A percentile compares a stretch with the other conserved stretches of the same genome.
Evolutionary conservation across 2,113 vertebrate genomes (phyloP).

Genomic region (Carettochelys insculpta): DNA sequence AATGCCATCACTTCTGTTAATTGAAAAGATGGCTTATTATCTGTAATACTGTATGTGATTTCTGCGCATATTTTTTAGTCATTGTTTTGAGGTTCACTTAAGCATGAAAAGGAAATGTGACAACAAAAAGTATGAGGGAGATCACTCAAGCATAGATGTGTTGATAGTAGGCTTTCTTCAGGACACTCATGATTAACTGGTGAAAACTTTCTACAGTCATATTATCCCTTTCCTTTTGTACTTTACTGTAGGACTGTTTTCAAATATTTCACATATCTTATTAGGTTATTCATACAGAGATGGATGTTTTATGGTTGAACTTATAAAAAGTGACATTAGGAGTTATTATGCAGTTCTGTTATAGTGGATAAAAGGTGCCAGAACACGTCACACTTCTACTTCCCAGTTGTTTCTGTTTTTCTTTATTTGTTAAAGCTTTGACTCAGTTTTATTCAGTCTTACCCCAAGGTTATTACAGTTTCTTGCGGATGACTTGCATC

Average conservation of each 20-base stretch:
- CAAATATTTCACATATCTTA: constrained; percentile 48
- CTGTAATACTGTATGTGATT: constrained; percentile 38
- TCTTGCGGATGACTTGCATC: constrained; percentile 72
- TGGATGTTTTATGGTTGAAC: constrained; percentile 55
- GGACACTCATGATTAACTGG: constrained; percentile 62
- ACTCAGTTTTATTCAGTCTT: constrained; percentile 74
- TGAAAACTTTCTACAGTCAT: constrained; percentile 51
- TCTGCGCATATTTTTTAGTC: constrained; percentile 62
- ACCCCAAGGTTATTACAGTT: constrained; percentile 76
- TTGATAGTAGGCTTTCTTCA: constrained; percentile 70
- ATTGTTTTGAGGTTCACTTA: constrained; percentile 72
- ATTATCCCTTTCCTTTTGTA: constrained; percentile 57
- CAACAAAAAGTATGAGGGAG: constrained; percentile 53
- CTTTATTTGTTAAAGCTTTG: constrained; percentile 73
- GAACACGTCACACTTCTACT: constrained; percentile 62
- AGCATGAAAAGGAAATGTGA: constrained; percentile 65
- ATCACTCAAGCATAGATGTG: constrained; percentile 60
- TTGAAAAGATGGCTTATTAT: constrained; percentile 56
- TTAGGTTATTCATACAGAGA: constrained; percentile 52
- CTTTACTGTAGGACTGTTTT: constrained; percentile 42
- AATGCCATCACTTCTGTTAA: constrained; percentile 38
- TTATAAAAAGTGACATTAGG: constrained; percentile 56
- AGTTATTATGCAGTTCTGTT: constrained; percentile 42
- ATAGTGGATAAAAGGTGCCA: constrained; percentile 59
- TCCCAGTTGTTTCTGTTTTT: constrained; percentile 66